These are phyloP conservation scores for Channa argus DNA, from an alignment of 2,113 vertebrate genomes.

Conservation along the genomic window DNA sequence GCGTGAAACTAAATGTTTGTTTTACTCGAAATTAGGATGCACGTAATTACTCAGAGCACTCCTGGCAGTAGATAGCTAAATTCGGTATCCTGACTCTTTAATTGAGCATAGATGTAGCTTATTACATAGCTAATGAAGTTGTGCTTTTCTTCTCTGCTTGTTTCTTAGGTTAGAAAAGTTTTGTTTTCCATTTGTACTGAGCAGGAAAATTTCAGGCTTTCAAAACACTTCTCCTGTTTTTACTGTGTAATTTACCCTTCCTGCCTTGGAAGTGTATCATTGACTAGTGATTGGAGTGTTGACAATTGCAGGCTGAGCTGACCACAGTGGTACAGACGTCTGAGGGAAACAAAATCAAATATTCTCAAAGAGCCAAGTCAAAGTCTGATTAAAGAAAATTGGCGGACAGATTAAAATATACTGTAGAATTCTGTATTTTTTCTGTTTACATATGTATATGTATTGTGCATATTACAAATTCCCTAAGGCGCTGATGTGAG, in stretches of 20 bases:
- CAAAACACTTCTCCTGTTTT: conserved; percentile 40
- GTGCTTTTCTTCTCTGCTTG: background rate
- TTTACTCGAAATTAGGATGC: too few species aligned
- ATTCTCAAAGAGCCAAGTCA: conserved; percentile 14
- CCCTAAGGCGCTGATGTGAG: background rate
- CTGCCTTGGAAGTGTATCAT: conserved; percentile 50
- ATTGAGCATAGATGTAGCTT: conserved; percentile 5
- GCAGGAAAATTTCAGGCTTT: conserved; percentile 22
- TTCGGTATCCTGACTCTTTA: conserved; percentile 6
- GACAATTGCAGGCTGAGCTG: conserved; percentile 46
- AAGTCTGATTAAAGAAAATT: conserved; percentile 31
- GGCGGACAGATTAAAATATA: conserved; percentile 32
- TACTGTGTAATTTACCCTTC: conserved; percentile 49
- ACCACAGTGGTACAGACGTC: conserved; percentile 20
- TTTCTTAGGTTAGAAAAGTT: conserved; percentile 26
- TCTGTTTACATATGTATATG: background rate
- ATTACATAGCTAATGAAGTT: background rate
- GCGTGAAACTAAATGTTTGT: background rate
- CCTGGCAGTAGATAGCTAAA: too few species aligned
- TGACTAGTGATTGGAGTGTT: conserved; percentile 54
- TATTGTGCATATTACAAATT: conserved; percentile 20
- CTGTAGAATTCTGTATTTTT: background rate
- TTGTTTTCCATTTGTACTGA: background rate
- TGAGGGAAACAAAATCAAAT: conserved; percentile 51
- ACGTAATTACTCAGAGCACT: too few species aligned